Percentiles rank a stretch among this genome's conserved stretches.
phyloP scores from a whole-genome alignment of 2,113 vertebrate genomes.

The Erythrolamprus reginae region DNA sequence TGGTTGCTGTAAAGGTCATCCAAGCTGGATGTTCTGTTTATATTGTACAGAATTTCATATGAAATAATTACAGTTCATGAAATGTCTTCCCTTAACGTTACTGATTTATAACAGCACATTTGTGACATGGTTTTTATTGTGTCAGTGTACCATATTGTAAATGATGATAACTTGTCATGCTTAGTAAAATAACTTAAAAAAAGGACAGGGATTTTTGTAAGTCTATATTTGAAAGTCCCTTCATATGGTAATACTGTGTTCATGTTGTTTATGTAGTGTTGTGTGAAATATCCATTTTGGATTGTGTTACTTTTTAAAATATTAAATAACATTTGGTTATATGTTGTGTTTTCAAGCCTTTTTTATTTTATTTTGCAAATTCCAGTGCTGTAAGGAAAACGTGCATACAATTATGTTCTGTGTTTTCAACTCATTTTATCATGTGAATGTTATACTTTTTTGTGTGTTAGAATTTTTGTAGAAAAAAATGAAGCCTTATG shows the following conservation, averaged over 20 bases:
- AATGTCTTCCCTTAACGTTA: conserved; percentile 97
- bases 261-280: conserved; percentile 95
- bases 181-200: conserved; percentile 93
- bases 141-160: conserved; percentile 96
- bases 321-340: conserved; percentile 99
- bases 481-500: background rate
- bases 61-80: conserved; percentile 93
- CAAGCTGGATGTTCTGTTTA: conserved; percentile 89
- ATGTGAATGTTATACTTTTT: conserved; percentile 13
- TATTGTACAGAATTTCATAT: conserved; percentile 95
- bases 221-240: conserved; percentile 98
- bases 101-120: conserved; percentile 93
- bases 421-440: conserved; percentile 31
- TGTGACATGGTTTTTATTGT: conserved; percentile 96
- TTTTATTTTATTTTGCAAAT: conserved; percentile 58
- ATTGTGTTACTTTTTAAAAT: conserved; percentile 99
- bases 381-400: conserved; percentile 37
- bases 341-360: conserved; percentile 68
- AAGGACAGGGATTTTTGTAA: conserved; percentile 91
- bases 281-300: conserved; percentile 93
- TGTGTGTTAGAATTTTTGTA: conserved; percentile 6
- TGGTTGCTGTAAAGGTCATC: conserved; percentile 91
- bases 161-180: conserved; percentile 97
- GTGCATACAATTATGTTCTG: conserved; percentile 3
- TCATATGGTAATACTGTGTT: conserved; percentile 95